A percentile compares a stretch with the other conserved stretches of the same genome.
Conservation (phyloP, 2,888 invertebrate genomes). For the Trissolcus brochymenae region DNA sequence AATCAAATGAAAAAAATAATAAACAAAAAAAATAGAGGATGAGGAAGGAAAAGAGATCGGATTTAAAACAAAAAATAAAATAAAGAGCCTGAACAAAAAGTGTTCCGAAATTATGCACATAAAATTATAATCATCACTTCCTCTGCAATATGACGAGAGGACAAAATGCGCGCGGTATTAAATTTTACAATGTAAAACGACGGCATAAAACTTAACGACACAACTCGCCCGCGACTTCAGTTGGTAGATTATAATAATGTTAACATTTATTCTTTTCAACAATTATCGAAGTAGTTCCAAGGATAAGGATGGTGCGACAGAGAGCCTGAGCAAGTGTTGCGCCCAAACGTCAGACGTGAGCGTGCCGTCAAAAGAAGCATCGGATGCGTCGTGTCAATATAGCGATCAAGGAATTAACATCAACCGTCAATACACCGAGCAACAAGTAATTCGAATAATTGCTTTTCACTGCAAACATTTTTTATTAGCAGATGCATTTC, state of each 20-base stretch:
- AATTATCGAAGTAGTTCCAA: slow-evolving; percentile 32
- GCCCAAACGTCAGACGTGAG: slow-evolving; percentile 15
- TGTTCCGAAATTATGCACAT: slow-evolving; percentile 2
- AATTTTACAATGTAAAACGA: slow-evolving; percentile 26
- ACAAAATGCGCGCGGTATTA: slow-evolving; percentile 2
- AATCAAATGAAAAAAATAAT: neutral
- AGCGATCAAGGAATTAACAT: slow-evolving; percentile 42
- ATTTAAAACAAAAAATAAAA: neutral
- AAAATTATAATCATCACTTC: slow-evolving; percentile 11
- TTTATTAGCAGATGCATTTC: neutral
- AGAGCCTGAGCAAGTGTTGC: slow-evolving; percentile 17
- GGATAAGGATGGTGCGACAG: slow-evolving; percentile 32
- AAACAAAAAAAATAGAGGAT: neutral
- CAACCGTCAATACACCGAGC: slow-evolving; percentile 33
- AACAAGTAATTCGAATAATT: slow-evolving; percentile 48
- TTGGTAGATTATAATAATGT: slow-evolving; percentile 37
- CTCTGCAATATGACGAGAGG: neutral
- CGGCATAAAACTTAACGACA: slow-evolving; percentile 19
- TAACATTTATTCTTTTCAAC: slow-evolving; percentile 38
- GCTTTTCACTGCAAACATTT: slow-evolving; percentile 25
- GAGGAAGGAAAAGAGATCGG: slow-evolving; percentile 7
- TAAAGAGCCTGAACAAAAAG: neutral
- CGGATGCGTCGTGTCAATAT: slow-evolving; percentile 42
- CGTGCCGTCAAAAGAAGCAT: slow-evolving; percentile 23
- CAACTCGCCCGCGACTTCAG: slow-evolving; percentile 17